Percentiles rank a stretch among this genome's conserved stretches.
phyloP scores from a whole-genome alignment of 2,113 vertebrate species.

The Gopherus evgoodei region DNA sequence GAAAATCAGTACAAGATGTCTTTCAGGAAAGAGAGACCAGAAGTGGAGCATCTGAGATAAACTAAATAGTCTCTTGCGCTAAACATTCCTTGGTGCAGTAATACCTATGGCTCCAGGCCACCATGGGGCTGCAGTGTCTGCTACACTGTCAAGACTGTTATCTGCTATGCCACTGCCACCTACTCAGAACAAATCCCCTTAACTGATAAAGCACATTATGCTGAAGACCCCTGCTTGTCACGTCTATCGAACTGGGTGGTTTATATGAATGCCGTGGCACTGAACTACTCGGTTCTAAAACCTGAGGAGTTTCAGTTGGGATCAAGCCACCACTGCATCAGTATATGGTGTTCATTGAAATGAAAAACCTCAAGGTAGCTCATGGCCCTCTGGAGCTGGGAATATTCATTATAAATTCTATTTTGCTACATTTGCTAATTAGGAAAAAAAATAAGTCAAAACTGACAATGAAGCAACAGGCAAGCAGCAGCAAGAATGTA shows the following conservation, averaged over 20 bases:
- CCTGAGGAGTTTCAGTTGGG: fast-evolving
- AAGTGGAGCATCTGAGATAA: conserved; percentile 72
- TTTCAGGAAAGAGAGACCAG: conserved; percentile 52
- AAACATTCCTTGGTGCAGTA: conserved; percentile 74
- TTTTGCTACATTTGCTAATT: neutral
- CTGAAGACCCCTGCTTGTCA: conserved; percentile 50
- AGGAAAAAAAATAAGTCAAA: neutral
- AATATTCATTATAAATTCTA: fast-evolving
- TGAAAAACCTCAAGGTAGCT: neutral
- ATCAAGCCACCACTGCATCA: neutral
- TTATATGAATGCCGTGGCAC: neutral
- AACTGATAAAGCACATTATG: conserved; percentile 67
- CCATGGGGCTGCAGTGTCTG: conserved; percentile 35
- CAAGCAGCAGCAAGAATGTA: neutral
- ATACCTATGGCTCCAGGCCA: conserved; percentile 72
- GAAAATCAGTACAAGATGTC: conserved; percentile 73
- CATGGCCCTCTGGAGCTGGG: fast-evolving
- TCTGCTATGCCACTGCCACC: conserved; percentile 56
- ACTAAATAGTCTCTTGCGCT: conserved; percentile 76
- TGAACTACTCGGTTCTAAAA: fast-evolving
- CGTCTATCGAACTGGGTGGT: conserved; percentile 48
- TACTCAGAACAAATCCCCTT: conserved; percentile 64
- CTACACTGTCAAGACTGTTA: conserved; percentile 38
- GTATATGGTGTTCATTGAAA: fast-evolving
- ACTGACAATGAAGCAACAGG: neutral